Percentiles rank a stretch among this genome's conserved stretches.
These are phyloP conservation scores for Sinosuthora webbiana DNA, from an alignment of 2,113 vertebrate species.

Conservation along the genomic window DNA sequence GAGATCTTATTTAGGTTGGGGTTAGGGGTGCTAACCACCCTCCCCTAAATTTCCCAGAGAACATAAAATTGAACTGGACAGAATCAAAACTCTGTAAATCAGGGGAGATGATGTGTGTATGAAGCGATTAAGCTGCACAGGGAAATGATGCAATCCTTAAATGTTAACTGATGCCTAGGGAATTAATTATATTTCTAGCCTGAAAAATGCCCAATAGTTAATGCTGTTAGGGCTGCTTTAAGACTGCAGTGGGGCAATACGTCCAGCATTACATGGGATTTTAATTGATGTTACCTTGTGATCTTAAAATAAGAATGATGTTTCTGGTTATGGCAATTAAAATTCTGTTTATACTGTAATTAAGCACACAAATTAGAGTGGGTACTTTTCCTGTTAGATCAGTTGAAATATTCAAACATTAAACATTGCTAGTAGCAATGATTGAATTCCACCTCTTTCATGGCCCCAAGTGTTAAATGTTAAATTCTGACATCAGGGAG, in stretches of 20 bases:
- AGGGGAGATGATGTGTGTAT: not conserved
- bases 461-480: not conserved
- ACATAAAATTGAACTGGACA: not conserved
- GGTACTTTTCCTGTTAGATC: not conserved
- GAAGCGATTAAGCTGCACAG: not conserved
- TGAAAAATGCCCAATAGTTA: not conserved
- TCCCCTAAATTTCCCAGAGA: not conserved
- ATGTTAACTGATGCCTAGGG: not conserved
- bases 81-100: not conserved
- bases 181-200: not conserved
- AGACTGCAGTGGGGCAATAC: rapidly evolving
- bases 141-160: not conserved
- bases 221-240: not conserved
- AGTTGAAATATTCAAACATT: not conserved
- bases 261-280: not conserved
- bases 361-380: not conserved
- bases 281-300: not conserved
- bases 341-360: not conserved
- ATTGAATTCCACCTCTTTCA: not conserved
- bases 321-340: not conserved
- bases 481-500: not conserved
- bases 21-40: not conserved
- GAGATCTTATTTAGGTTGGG: not conserved
- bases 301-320: not conserved
- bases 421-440: not conserved